Evolutionary conservation across 2,888 invertebrate species (phyloP), one percentile per base, ranked within the genome.

Genomic region (Galerucella calmariensis): DNA sequence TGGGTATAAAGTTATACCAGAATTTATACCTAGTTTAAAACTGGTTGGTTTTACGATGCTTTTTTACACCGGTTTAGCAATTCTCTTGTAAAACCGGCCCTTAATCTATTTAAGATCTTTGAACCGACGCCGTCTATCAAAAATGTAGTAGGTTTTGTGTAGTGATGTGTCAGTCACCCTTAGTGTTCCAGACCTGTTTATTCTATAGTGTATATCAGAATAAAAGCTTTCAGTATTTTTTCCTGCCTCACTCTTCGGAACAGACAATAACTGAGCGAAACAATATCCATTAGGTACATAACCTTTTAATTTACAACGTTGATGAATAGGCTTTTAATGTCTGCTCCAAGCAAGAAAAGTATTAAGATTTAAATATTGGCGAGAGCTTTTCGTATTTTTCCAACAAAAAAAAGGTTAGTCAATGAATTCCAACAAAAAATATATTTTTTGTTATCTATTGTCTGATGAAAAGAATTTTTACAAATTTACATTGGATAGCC

Each of bases 291-390:
- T 63, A 63, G 44, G 63, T 44, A 63, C 16, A 46, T 67, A 48
- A 67, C 51, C 51, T 67, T 67, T 67, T 48, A 27, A 51, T 67
- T 67, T 67, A 48, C 48, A 67, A 67, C 51, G 53, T n/a, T 27
- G 27, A 46, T 67, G 66, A 62, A 62, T 62, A 62, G 41, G n/a
- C 62, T 62, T 62, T 62, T 62, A 62, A 62, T 56, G 56, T 56
- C 20, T 20, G 20, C 56, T 56, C 8, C 56, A 56, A 56, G 20
- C 2, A 56, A 56, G 56, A 20, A 10, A 20, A 56, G 20, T 56
- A 56, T 56, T 56, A 56, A 10, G 56, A 11, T 56, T 56, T 56
- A 56, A 56, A 56, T 56, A 56, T 56, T 10, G 10, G 20, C 56
- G 10, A 20, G 11, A 56, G n/a, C 53, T n/a, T 53, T 16, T 53